Base-by-base conservation (phyloP, 2,888 invertebrate genomes). In the Cryptocheilus praepositus region DNA sequence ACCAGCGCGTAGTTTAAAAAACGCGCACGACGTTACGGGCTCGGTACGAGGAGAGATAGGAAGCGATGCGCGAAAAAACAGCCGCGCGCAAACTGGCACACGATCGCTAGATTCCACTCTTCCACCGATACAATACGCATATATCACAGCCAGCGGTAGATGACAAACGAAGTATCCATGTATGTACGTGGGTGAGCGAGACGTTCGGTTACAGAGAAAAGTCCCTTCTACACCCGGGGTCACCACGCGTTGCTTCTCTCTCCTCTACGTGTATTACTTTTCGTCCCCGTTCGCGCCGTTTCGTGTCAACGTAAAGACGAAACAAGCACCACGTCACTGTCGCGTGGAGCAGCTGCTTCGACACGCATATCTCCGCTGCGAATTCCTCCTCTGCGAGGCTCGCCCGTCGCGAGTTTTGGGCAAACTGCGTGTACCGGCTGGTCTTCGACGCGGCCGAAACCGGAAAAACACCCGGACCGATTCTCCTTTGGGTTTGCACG, bases 291-390 rank as follows among this genome's bases (percentile, higher is more conserved):
- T 52, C 52, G 16, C 59, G 7, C 13, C 59, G 28, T 65, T 45
- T 67, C 54, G n/a, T 57, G 64, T 62, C 56, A 64, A 65, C 65
- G 65, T 28, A 66, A 72, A 68, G 72, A 74, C 64, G 64, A 76
- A 74, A 73, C 63, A 56, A 73, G 73, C 81, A 83, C 77, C 79
- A 77, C 80, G 82, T 75, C 81, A 80, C 82, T 80, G 51, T 67
- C 74, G 66, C 79, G 73, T 64, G 66, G 55, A 68, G 65, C 51
- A 18, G 49, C 54, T 19, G 36, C 56, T 25, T 58, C 55, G 65
- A 61, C 66, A 63, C 28, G 19, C 19, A 61, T 53, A 36, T 44
- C 51, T 25, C 25, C 21, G 4, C 18, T n/a, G 16, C 22, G 21
- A 54, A 19, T 15, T 25, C 25, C 25, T 54, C 22, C 13, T 54